Percentiles rank a stretch among this genome's conserved stretches.
Conservation (phyloP, 1,140 invertebrate genomes). For the Caenorhabditis remanei region DNA sequence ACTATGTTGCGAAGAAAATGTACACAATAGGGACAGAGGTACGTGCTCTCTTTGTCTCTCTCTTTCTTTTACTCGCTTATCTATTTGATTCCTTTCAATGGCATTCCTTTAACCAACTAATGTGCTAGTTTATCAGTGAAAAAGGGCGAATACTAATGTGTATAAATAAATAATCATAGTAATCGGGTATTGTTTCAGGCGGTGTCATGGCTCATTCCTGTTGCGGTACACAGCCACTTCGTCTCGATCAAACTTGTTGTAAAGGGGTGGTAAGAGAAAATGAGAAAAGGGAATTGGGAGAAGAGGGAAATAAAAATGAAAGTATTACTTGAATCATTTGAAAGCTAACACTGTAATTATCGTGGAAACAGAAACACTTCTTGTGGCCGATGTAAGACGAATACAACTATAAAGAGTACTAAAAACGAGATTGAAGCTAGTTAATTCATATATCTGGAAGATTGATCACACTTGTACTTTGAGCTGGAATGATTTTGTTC, state of each 20-base stretch:
- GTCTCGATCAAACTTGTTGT: slow-evolving; percentile 46
- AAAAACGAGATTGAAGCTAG: no score
- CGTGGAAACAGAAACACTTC: no score
- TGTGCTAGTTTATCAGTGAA: background rate
- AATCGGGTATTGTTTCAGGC: slow-evolving; percentile 54
- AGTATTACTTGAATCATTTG: background rate
- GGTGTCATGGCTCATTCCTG: slow-evolving; percentile 50
- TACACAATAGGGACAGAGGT: slow-evolving; percentile 44
- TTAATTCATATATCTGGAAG: no score
- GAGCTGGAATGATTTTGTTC: no score
- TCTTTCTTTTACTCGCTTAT: background rate
- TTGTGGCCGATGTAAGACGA: no score
- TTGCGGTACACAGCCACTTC: slow-evolving; percentile 20
- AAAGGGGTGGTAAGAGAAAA: background rate
- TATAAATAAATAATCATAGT: slow-evolving; percentile 29
- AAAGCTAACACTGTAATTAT: no score
- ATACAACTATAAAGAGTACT: no score
- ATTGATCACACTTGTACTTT: no score
- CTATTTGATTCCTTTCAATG: background rate
- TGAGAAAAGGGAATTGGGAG: background rate
- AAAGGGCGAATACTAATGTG: slow-evolving; percentile 20
- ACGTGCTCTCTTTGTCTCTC: background rate
- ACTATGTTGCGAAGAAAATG: slow-evolving; percentile 26
- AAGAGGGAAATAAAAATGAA: background rate
- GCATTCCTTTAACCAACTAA: background rate